Evolutionary conservation across 1,140 invertebrate species (phyloP), one percentile per base, ranked within the genome.

Genomic region (Globodera rostochiensis): DNA sequence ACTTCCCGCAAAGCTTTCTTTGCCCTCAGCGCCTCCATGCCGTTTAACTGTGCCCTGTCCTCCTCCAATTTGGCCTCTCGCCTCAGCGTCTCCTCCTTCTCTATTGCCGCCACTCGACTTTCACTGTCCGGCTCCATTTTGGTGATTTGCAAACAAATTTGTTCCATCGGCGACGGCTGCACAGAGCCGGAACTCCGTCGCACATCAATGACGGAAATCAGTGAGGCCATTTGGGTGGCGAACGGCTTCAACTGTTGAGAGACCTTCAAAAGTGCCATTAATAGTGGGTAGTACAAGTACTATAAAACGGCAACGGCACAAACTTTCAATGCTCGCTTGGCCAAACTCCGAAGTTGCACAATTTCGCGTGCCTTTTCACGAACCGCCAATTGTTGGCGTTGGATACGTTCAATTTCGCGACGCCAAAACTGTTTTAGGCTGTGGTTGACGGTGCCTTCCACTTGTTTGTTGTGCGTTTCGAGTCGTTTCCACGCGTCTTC

Each of bases 101-200:
- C 87, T 74, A 89, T 89, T 15, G 88, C 89, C 47, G 85, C 77
- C 60, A 88, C 80, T 13, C 88, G 66, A 36, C 75, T 80, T 50
- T 86, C 64, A 84, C 84, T 84, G 73, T 89, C 86, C 4, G 86
- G 88, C 21, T 82, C 84, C 11, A 89, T 84, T n/a, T 82, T 85
- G 4, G 76, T 71, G 15, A 89, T 89, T 79, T 89, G 80, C n/a
- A 78, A 46, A 76, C 88, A 89, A 45, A 89, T 89, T 76, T 87
- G 84, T 71, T 89, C 89, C 88, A 89, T 89, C 53, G 88, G 88
- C n/a, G 88, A 85, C 36, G 79, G 80, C 46, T 85, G 79, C 7
- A 82, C 77, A 19, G 87, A 70, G 46, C 83, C 77, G 13, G 70
- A 66, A 13, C 67, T 80, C 47, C 88, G 81, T 73, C 88, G 71